A percentile compares a stretch with the other conserved stretches of the same genome.
Conservation (phyloP, 2,797 vertebrate species). For the Alfaro cultratus region DNA sequence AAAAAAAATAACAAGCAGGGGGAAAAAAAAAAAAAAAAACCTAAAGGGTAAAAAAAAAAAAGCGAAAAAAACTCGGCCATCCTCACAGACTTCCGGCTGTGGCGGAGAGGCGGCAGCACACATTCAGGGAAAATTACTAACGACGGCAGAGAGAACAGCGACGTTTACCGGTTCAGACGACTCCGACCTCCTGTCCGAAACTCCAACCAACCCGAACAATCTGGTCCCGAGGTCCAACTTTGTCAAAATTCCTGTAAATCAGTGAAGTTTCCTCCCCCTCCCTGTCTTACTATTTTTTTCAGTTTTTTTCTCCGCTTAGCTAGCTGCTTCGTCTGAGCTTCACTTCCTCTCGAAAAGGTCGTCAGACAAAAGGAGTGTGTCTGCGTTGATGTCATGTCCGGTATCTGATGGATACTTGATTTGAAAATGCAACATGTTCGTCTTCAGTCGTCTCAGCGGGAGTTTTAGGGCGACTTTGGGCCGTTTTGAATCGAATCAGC, state of each 20-base stretch:
- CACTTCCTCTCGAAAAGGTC: constrained; percentile 84
- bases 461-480: rapidly evolving
- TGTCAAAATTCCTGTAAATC: constrained; percentile 60
- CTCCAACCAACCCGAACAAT: constrained; percentile 46
- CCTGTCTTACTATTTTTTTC: constrained; percentile 51
- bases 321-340: constrained; percentile 77
- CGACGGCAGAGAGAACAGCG: constrained; percentile 58
- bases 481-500: rapidly evolving
- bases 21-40: constrained; percentile 55
- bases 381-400: constrained; percentile 73
- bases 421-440: not conserved
- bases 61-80: constrained; percentile 60
- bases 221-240: constrained; percentile 56
- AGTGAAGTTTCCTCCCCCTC: constrained; percentile 61
- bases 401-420: constrained; percentile 28
- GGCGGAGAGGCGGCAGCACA: constrained; percentile 69
- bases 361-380: constrained; percentile 70
- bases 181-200: constrained; percentile 58
- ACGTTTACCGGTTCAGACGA: constrained; percentile 74
- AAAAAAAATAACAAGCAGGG: constrained; percentile 58
- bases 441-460: rapidly evolving
- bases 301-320: constrained; percentile 71
- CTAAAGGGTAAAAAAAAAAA: constrained; percentile 38
- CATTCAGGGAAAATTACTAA: constrained; percentile 60
- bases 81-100: constrained; percentile 84